These are phyloP conservation scores for Dicrurus megarhynchus DNA, from an alignment of 2,113 vertebrate species.

Conservation along the genomic window DNA sequence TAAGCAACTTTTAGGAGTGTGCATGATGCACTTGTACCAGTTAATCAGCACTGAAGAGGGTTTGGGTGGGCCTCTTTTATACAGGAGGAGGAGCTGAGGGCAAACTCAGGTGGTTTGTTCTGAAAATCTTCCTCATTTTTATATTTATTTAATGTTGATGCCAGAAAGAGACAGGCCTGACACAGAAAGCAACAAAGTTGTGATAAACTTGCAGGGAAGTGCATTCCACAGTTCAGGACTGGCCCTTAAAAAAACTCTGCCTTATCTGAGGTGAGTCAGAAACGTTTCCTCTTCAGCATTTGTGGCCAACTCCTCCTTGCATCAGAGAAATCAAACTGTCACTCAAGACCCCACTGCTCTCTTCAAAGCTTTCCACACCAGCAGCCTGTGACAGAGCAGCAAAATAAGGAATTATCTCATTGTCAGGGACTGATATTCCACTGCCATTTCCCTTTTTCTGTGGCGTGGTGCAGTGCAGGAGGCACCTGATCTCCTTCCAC, in stretches of 20 bases:
- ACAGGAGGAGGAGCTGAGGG: neutral
- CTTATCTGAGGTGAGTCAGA: neutral
- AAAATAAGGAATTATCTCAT: neutral
- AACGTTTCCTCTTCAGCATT: neutral
- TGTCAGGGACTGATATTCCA: neutral
- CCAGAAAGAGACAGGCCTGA: neutral
- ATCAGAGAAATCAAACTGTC: neutral
- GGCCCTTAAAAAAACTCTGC: neutral
- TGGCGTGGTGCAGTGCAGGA: neutral
- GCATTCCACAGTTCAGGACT: neutral
- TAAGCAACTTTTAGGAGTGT: neutral
- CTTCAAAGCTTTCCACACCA: neutral
- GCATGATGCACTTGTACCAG: neutral
- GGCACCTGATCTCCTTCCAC: neutral
- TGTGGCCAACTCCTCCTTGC: neutral
- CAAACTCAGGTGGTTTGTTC: neutral
- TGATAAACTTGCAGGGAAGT: neutral
- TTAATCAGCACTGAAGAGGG: neutral
- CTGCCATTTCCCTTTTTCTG: neutral
- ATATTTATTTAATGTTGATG: neutral
- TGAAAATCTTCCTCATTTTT: neutral
- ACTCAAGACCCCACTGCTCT: neutral
- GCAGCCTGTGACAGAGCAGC: neutral
- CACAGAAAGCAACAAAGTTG: neutral
- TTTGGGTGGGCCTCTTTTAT: neutral